phyloP scores from a whole-genome alignment of 1,140 invertebrate species.

The Drosophila lowei region DNA sequence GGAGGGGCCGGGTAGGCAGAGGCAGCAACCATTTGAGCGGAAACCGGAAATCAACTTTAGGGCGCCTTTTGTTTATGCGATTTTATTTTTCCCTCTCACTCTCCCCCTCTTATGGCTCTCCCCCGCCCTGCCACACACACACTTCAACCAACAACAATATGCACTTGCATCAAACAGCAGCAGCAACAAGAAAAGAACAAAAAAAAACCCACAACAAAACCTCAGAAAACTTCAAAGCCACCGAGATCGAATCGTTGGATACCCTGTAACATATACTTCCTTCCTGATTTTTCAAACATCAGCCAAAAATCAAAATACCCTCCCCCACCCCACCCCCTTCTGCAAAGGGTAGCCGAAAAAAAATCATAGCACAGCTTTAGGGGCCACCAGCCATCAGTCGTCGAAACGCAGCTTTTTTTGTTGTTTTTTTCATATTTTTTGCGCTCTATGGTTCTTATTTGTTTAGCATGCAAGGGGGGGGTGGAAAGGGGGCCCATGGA shows the following conservation, averaged over 20 bases:
- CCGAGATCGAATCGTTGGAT: no score
- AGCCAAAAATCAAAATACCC: no score
- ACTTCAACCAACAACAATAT: slow-evolving; percentile 21
- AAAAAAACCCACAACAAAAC: no score
- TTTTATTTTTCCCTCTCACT: slow-evolving; percentile 46
- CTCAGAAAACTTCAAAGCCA: no score
- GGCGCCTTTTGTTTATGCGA: slow-evolving; percentile 73
- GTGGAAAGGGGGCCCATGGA: neutral
- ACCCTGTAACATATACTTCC: no score
- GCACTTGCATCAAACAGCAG: slow-evolving; percentile 14
- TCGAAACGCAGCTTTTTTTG: slow-evolving; percentile 17
- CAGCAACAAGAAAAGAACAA: slow-evolving; percentile 2
- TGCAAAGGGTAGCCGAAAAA: slow-evolving; percentile 24
- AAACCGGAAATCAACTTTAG: slow-evolving; percentile 81
- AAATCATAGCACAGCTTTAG: slow-evolving; percentile 64
- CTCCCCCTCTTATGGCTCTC: neutral
- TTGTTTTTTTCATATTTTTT: slow-evolving; percentile 31
- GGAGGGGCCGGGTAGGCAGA: no score
- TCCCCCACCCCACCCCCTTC: no score
- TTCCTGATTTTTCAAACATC: no score
- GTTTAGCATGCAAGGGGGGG: slow-evolving; percentile 44
- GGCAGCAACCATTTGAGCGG: slow-evolving; percentile 69
- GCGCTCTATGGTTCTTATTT: slow-evolving; percentile 51
- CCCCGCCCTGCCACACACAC: slow-evolving; percentile 10
- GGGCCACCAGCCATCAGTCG: slow-evolving; percentile 27